These are phyloP conservation scores for Tor tambroides DNA, from an alignment of 2,113 vertebrate genomes.

Conservation along the genomic window DNA sequence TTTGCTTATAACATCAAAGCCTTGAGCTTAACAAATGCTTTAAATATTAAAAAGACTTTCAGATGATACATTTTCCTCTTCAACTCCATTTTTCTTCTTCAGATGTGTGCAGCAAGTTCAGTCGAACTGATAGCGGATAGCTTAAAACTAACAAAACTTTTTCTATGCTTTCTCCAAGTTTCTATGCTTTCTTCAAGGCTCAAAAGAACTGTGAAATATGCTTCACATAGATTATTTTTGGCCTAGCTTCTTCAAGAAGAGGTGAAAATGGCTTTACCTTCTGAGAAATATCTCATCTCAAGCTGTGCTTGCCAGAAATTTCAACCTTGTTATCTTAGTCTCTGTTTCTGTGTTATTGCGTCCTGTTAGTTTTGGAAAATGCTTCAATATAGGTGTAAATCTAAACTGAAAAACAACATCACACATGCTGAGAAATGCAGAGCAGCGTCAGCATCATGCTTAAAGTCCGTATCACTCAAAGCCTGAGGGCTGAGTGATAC, in stretches of 20 bases:
- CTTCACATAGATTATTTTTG: constrained; percentile 60
- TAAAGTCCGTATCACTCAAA: constrained; percentile 4
- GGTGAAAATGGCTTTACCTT: constrained; percentile 76
- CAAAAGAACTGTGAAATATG: constrained; percentile 39
- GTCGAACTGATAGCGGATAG: constrained; percentile 7
- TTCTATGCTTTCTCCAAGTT: constrained; percentile 15
- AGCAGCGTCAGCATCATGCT: background rate
- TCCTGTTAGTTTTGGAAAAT: constrained; percentile 49
- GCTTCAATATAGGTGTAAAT: constrained; percentile 48
- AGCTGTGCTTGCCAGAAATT: constrained; percentile 52
- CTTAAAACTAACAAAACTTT: background rate
- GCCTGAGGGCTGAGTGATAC: background rate
- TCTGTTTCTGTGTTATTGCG: constrained; percentile 11
- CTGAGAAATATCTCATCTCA: constrained; percentile 59
- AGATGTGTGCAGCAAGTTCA: background rate
- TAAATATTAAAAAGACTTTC: constrained; percentile 18
- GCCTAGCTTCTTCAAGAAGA: constrained; percentile 61
- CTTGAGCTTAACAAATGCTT: constrained; percentile 16
- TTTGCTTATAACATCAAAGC: constrained; percentile 15
- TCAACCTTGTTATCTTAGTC: constrained; percentile 61
- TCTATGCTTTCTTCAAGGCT: constrained; percentile 27
- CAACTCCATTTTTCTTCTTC: background rate
- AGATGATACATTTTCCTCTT: background rate
- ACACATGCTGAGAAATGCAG: background rate
- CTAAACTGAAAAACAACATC: constrained; percentile 47